A percentile compares a stretch with the other conserved stretches of the same genome.
Conservation (phyloP, 2,113 vertebrate species). For the Chloropsis cyanopogon region DNA sequence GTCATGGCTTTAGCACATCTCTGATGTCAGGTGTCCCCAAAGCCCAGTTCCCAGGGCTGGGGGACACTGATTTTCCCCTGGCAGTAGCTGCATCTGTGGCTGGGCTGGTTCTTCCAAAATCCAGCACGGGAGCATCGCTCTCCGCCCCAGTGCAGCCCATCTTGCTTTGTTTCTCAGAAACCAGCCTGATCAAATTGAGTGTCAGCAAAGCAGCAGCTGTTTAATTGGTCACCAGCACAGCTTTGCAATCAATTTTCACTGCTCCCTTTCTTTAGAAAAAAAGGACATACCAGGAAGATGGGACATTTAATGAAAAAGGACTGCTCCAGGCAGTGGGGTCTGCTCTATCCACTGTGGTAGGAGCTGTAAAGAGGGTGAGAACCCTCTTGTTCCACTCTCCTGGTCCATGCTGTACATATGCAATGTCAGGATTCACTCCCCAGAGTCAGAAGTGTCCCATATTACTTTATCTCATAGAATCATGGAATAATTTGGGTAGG, state of each 20-base stretch:
- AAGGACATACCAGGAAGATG: not conserved
- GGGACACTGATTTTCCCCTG: not conserved
- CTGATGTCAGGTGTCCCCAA: not conserved
- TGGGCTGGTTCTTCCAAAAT: not conserved
- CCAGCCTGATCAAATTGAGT: accelerated
- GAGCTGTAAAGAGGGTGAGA: not conserved
- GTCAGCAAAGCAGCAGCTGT: not conserved
- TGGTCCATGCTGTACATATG: accelerated
- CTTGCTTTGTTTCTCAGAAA: not conserved
- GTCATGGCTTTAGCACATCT: not conserved
- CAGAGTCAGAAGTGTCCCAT: too few relatives aligned
- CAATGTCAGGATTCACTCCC: not conserved
- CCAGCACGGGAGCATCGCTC: not conserved
- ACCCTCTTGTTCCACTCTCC: not conserved
- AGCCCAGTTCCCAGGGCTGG: not conserved
- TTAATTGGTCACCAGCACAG: not conserved
- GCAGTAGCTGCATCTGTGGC: not conserved
- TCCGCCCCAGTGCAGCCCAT: not conserved
- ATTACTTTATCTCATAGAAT: not conserved
- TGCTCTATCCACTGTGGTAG: not conserved
- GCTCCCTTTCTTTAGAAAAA: not conserved
- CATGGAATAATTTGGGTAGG: not conserved
- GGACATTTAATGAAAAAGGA: not conserved
- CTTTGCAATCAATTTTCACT: not conserved
- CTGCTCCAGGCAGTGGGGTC: not conserved